Conservation (phyloP, 1,140 invertebrate genomes). For the Pogonomyrmex californicus region DNA sequence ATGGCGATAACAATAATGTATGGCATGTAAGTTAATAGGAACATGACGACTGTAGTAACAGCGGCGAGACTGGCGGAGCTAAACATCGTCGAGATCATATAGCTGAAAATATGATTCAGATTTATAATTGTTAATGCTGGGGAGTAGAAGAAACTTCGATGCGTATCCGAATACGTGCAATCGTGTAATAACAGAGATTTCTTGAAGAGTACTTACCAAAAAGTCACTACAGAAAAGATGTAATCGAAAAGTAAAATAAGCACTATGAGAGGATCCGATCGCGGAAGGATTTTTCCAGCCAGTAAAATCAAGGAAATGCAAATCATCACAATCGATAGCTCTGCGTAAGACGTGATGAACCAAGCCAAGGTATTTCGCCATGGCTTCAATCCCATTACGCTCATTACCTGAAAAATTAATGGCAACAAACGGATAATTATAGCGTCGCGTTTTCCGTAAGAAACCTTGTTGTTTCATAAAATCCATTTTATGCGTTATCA, state of each 20-base stretch:
- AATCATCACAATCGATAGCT: conserved; percentile 87
- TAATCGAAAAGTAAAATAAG: conserved; percentile 88
- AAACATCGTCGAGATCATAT: conserved; percentile 90
- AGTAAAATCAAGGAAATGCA: conserved; percentile 87
- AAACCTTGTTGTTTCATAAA: conserved; percentile 11
- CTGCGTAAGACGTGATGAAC: conserved; percentile 87
- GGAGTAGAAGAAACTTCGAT: not conserved
- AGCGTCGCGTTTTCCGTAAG: not conserved
- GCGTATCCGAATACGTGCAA: not conserved
- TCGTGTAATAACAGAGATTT: not conserved
- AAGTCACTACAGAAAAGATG: conserved; percentile 88
- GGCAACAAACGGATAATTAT: not conserved
- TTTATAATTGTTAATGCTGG: conserved; percentile 10
- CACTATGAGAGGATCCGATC: conserved; percentile 87
- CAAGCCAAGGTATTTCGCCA: conserved; percentile 89
- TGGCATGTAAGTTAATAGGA: conserved; percentile 89
- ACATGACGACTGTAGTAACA: conserved; percentile 88
- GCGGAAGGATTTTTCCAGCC: conserved; percentile 87
- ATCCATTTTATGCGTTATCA: not conserved
- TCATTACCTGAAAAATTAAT: conserved; percentile 87
- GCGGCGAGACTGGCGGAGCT: conserved; percentile 89
- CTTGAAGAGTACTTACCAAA: conserved; percentile 86
- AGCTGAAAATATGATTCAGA: conserved; percentile 85
- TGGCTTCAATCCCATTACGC: conserved; percentile 90
- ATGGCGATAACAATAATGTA: conserved; percentile 89